phyloP scores from a whole-genome alignment of 2,888 invertebrate genomes.

The Mythimna impura region DNA sequence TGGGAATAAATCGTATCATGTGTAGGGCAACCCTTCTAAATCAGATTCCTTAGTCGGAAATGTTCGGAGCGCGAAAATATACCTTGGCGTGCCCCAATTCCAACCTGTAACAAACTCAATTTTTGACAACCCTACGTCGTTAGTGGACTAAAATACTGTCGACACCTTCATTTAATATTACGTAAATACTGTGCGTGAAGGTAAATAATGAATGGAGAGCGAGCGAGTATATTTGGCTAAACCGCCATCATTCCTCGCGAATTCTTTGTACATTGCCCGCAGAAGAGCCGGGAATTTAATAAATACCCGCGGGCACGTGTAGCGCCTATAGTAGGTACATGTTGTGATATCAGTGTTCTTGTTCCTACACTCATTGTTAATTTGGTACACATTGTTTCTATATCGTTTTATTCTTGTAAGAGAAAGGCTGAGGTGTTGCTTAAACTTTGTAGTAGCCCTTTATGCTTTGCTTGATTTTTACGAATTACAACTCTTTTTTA shows the following conservation, averaged over 20 bases:
- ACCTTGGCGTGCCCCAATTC: background rate
- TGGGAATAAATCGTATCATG: background rate
- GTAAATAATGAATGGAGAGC: slow-evolving; percentile 29
- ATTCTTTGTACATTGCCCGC: slow-evolving; percentile 21
- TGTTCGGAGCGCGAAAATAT: slow-evolving; percentile 8
- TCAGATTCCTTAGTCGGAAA: slow-evolving; percentile 7
- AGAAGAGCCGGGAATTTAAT: slow-evolving; percentile 45
- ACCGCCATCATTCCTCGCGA: background rate
- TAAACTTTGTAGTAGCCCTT: background rate
- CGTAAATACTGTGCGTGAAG: slow-evolving; percentile 16
- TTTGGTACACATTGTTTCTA: background rate
- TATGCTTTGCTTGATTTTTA: too few relatives aligned
- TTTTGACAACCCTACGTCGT: slow-evolving; percentile 4
- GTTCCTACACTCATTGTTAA: slow-evolving; percentile 5
- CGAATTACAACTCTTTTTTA: too few relatives aligned
- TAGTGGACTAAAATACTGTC: slow-evolving; percentile 9
- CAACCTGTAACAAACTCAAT: slow-evolving; percentile 16
- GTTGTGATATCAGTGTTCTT: slow-evolving; percentile 6
- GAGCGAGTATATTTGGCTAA: slow-evolving; percentile 9
- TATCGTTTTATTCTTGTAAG: background rate
- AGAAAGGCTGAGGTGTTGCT: background rate
- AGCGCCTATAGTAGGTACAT: background rate
- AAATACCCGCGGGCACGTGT: slow-evolving; percentile 21
- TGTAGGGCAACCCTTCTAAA: slow-evolving; percentile 18
- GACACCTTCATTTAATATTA: slow-evolving; percentile 18